Percentiles rank a stretch among this genome's conserved stretches.
These are phyloP conservation scores for Lumbricus terrestris DNA, from an alignment of 2,888 invertebrate genomes.

Conservation along the genomic window DNA sequence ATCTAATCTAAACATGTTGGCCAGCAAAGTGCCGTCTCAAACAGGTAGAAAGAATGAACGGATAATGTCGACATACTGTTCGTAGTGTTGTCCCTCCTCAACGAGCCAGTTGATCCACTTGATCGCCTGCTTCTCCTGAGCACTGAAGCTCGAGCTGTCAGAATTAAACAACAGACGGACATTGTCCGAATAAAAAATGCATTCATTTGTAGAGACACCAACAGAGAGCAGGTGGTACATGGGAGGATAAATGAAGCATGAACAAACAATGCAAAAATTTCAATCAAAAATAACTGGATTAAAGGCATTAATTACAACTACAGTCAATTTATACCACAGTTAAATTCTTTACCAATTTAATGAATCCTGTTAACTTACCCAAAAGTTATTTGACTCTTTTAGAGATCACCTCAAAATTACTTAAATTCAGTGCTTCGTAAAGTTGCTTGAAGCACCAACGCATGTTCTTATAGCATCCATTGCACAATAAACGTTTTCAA, in stretches of 20 bases:
- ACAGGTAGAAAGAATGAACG: too few relatives aligned
- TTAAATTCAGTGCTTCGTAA: neutral
- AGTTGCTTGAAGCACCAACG: neutral
- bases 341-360: neutral
- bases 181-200: constrained; percentile 59
- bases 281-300: neutral
- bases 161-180: neutral
- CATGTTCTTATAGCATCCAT: neutral
- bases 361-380: neutral
- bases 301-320: neutral
- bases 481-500: neutral
- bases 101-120: constrained; percentile 85
- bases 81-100: constrained; percentile 32
- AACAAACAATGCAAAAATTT: neutral
- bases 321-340: neutral
- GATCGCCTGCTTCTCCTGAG: constrained; percentile 81
- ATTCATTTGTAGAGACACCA: neutral
- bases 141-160: constrained; percentile 56
- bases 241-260: neutral
- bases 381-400: neutral
- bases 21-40: too few relatives aligned
- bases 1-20: too few relatives aligned
- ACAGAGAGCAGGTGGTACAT: neutral
- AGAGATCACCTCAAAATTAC: neutral
- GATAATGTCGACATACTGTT: constrained; percentile 28